Evolutionary conservation across 2,797 vertebrate species (phyloP), one percentile per base, ranked within the genome.

Genomic region (Typhlichthys subterraneus): DNA sequence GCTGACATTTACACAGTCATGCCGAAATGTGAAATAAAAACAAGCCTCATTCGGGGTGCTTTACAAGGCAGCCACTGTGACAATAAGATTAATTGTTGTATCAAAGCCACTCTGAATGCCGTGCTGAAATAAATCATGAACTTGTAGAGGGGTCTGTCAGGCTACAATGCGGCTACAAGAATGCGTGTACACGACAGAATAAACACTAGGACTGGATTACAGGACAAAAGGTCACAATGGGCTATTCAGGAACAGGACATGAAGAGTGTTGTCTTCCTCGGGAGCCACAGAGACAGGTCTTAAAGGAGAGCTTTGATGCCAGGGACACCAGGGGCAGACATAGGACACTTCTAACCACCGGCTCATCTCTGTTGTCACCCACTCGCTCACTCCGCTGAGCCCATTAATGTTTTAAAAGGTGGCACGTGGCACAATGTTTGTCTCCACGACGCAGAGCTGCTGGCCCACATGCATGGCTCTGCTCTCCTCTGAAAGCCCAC

Each of bases 1-100:
- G 85, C 78, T 91, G 88, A 85, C 88, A 89, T 90, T 89, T 91
- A 85, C 76, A 78, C 76, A 85, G 77, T 79, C 78, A 81, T 17
- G 73, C 54, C 10, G 61, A 74, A 85, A 84, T 72, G 63, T 73
- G 67, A 45, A 57, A 73, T 73, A 59, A 48, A 78, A 75, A 80
- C 19, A 75, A 83, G 67, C 57, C 65, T 72, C 45, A 63, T 76
- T 78, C 70, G 61, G 69, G 79, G 11, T 59, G 7, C 15, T 55
- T 83, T 75, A 81, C 79, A 81, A 77, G 67, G 67, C 66, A 61
- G 68, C 65, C 38, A 4, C 68, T 56, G 52, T 69, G 79, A 85
- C 80, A 81, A 80, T 76, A 72, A 73, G 80, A 89, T 84, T 80
- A 86, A 89, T 84, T 80, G 68, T 82, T 65, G 72, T 57, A 70